Evolutionary conservation across 2,797 vertebrate genomes (phyloP).

Genomic region (Melanotaenia trifasciata): DNA sequence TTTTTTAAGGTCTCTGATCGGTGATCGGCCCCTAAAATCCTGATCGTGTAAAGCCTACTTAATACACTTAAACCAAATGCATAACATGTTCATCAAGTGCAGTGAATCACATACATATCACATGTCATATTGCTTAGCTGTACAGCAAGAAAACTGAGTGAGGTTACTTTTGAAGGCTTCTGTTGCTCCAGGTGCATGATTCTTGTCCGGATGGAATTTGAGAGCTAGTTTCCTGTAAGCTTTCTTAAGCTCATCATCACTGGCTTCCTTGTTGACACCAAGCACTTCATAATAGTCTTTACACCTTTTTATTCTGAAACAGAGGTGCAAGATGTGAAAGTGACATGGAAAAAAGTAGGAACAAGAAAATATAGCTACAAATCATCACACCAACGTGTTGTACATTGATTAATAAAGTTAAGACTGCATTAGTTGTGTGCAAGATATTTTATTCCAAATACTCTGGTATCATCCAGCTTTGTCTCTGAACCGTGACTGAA

Average conservation of each 20-base stretch:
- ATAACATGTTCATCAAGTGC: background rate
- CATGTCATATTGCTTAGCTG: background rate
- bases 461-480: background rate
- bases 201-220: slow-evolving; percentile 99
- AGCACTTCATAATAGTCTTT: slow-evolving; percentile 98
- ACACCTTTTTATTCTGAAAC: slow-evolving; percentile 94
- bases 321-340: slow-evolving; percentile 25
- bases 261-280: slow-evolving; percentile 91
- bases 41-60: too few relatives aligned
- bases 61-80: background rate
- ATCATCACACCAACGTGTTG: background rate
- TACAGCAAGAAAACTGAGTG: background rate
- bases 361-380: background rate
- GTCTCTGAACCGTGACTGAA: background rate
- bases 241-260: slow-evolving; percentile 96
- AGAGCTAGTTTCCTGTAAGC: slow-evolving; percentile 96
- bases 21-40: too few relatives aligned
- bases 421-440: too few relatives aligned
- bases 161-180: slow-evolving; percentile 98
- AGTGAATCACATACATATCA: background rate
- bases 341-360: background rate
- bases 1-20: too few relatives aligned
- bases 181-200: slow-evolving; percentile 95
- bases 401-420: too few relatives aligned
- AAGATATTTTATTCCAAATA: too few relatives aligned